These are phyloP conservation scores for Myotis daubentonii DNA, from an alignment of 2,797 vertebrate genomes.

Conservation along the genomic window DNA sequence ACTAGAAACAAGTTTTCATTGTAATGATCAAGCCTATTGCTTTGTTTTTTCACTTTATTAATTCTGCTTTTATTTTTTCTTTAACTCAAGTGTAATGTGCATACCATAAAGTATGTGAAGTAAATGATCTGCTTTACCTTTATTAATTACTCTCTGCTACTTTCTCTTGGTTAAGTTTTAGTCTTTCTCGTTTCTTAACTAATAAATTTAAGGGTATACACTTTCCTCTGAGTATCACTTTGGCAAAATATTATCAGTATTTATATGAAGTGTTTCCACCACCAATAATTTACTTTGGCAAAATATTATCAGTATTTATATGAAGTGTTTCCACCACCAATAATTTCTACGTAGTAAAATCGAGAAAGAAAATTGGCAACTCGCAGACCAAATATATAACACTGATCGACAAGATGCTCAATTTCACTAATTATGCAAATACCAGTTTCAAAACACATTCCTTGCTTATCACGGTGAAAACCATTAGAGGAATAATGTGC, in stretches of 20 bases:
- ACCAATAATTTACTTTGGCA: constrained; percentile 9
- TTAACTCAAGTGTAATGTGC: neutral
- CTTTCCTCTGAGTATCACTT: neutral
- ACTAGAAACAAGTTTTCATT: constrained; percentile 1
- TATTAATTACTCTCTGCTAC: constrained; percentile 9
- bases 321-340: constrained; percentile 7
- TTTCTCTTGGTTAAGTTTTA: constrained; percentile 19
- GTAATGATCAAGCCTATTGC: neutral
- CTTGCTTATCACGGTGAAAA: neutral
- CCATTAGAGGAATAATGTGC: neutral
- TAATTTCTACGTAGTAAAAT: constrained; percentile 29
- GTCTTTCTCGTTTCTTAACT: constrained; percentile 1
- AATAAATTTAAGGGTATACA: constrained; percentile 27
- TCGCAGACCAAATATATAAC: neutral
- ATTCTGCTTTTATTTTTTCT: neutral
- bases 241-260: neutral
- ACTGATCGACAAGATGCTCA: neutral
- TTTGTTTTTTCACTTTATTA: neutral
- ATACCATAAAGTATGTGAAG: neutral
- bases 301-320: constrained; percentile 23
- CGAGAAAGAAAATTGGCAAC: neutral
- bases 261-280: constrained; percentile 31
- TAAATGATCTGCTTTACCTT: neutral
- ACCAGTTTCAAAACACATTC: neutral
- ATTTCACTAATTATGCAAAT: constrained; percentile 6